A percentile compares a stretch with the other conserved stretches of the same genome.
These are phyloP conservation scores for Coreoperca whiteheadi DNA, from an alignment of 2,113 vertebrate species.

Conservation along the genomic window DNA sequence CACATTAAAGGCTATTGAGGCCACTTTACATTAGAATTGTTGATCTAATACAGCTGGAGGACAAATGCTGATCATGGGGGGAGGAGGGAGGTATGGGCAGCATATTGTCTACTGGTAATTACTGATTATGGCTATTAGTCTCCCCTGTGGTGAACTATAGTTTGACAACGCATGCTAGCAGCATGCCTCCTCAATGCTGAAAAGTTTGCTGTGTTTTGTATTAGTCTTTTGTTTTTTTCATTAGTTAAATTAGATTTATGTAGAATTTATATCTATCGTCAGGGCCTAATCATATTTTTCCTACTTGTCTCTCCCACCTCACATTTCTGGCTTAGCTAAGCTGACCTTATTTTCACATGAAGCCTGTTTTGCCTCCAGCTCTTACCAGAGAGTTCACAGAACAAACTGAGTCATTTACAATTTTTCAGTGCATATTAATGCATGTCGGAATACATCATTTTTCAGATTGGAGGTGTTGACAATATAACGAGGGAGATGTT, in stretches of 20 bases:
- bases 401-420: neutral
- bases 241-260: too few relatives aligned
- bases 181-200: neutral
- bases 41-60: slow-evolving; percentile 48
- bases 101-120: slow-evolving; percentile 38
- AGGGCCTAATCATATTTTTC: neutral
- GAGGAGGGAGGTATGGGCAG: slow-evolving; percentile 17
- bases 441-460: neutral
- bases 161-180: neutral
- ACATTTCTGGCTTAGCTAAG: neutral
- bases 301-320: neutral
- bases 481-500: neutral
- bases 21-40: slow-evolving; percentile 28
- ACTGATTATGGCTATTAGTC: slow-evolving; percentile 25
- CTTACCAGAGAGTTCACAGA: neutral
- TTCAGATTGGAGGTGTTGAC: neutral
- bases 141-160: slow-evolving; percentile 4
- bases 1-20: slow-evolving; percentile 37
- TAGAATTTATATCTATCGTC: neutral
- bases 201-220: neutral
- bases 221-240: neutral
- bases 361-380: neutral
- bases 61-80: slow-evolving; percentile 21
- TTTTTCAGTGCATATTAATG: neutral
- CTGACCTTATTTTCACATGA: slow-evolving; percentile 6